These are phyloP conservation scores for Macroglossus sobrinus DNA, from an alignment of 2,113 vertebrate genomes.

Conservation along the genomic window DNA sequence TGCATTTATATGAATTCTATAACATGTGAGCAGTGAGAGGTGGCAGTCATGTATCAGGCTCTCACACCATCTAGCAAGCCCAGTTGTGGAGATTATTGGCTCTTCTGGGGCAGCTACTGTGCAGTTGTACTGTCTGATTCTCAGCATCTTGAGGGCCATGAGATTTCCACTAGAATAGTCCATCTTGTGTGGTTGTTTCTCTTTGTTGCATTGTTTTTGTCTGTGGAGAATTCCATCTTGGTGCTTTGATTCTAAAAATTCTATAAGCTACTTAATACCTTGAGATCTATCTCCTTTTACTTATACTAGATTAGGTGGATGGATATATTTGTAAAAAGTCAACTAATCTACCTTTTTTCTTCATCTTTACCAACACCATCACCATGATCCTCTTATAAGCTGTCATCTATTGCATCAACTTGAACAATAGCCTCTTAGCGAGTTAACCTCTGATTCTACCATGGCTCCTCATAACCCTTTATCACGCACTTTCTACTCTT, in stretches of 20 bases:
- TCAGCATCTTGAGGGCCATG: background rate
- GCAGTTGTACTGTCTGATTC: background rate
- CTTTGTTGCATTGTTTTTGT: background rate
- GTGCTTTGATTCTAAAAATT: conserved; percentile 4
- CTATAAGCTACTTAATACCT: background rate
- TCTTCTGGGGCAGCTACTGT: background rate
- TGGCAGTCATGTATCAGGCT: background rate
- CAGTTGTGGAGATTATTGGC: background rate
- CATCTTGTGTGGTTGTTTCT: background rate
- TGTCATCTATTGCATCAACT: background rate
- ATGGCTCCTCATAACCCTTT: background rate
- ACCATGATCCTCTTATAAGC: background rate
- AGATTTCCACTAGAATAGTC: background rate
- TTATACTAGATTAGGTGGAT: background rate
- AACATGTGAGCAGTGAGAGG: background rate
- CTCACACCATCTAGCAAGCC: background rate
- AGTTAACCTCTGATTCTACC: background rate
- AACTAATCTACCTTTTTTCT: background rate
- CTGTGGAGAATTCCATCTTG: background rate
- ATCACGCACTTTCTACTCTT: background rate
- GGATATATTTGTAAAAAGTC: background rate
- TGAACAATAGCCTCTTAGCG: background rate
- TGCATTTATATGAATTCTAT: background rate
- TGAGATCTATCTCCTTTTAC: background rate
- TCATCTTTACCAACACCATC: background rate